Conservation (phyloP, 1,140 invertebrate genomes). For the Maniola jurtina region DNA sequence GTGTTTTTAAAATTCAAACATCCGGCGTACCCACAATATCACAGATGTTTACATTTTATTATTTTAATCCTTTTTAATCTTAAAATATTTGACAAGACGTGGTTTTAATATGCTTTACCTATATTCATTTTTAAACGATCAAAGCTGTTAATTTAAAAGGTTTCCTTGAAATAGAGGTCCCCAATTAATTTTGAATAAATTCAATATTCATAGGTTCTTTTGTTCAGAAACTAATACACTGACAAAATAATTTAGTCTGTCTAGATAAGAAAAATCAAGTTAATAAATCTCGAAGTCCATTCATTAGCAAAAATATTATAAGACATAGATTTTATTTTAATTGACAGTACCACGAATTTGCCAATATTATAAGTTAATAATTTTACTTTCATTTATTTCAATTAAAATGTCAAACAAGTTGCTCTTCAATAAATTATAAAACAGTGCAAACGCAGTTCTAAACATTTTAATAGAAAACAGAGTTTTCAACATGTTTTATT, state of each 20-base stretch:
- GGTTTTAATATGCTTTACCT: background rate
- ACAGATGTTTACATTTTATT: too few relatives aligned
- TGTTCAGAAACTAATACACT: background rate
- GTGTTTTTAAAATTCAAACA: too few relatives aligned
- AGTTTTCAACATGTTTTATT: too few relatives aligned
- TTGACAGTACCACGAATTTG: background rate
- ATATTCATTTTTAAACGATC: background rate
- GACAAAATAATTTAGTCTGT: background rate
- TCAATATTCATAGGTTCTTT: constrained; percentile 4
- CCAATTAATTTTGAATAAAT: background rate
- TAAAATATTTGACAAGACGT: too few relatives aligned
- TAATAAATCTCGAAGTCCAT: background rate
- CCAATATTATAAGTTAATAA: too few relatives aligned
- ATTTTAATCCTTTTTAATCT: too few relatives aligned
- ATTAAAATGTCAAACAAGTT: too few relatives aligned
- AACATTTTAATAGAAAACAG: too few relatives aligned
- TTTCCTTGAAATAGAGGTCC: background rate
- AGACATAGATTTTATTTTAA: background rate
- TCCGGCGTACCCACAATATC: too few relatives aligned
- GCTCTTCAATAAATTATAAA: too few relatives aligned
- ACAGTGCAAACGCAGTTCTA: too few relatives aligned
- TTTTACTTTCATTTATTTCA: too few relatives aligned
- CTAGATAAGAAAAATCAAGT: background rate
- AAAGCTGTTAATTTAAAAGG: background rate
- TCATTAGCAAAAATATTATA: background rate